Conservation (phyloP, 2,797 vertebrate species). For the Apogon talboti region DNA sequence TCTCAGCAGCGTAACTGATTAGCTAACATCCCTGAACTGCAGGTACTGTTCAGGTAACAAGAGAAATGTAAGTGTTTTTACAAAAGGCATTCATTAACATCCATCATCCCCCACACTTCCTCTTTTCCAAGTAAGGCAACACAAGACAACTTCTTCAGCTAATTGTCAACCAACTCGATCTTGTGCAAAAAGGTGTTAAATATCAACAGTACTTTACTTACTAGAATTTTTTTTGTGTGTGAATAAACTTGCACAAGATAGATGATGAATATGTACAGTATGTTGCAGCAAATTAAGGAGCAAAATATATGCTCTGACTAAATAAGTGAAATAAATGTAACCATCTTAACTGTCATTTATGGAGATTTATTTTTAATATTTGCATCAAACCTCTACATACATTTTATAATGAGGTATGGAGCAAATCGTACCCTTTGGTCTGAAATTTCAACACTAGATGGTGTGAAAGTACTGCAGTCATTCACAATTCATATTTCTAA, state of each 20-base stretch:
- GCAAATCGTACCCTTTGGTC: not conserved
- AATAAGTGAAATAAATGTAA: not conserved
- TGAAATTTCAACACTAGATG: conserved; percentile 70
- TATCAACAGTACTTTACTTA: conserved; percentile 71
- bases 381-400: too few species aligned
- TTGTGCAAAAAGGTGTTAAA: conserved; percentile 67
- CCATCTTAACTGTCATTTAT: too few species aligned
- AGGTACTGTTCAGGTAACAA: conserved; percentile 50
- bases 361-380: too few species aligned
- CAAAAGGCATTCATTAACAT: conserved; percentile 84
- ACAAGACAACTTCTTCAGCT: conserved; percentile 63
- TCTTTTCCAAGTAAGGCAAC: conserved; percentile 61
- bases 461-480: conserved; percentile 48
- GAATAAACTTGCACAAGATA: conserved; percentile 19
- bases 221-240: conserved; percentile 31
- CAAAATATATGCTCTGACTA: not conserved
- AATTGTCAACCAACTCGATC: conserved; percentile 74
- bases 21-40: conserved; percentile 43
- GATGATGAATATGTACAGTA: not conserved
- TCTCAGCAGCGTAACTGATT: conserved; percentile 70
- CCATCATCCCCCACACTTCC: conserved; percentile 64
- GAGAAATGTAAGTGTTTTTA: conserved; percentile 73
- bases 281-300: not conserved
- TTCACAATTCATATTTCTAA: not conserved
- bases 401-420: too few species aligned